Base-by-base conservation (phyloP, 1,140 invertebrate species). In the Diuraphis noxia region DNA sequence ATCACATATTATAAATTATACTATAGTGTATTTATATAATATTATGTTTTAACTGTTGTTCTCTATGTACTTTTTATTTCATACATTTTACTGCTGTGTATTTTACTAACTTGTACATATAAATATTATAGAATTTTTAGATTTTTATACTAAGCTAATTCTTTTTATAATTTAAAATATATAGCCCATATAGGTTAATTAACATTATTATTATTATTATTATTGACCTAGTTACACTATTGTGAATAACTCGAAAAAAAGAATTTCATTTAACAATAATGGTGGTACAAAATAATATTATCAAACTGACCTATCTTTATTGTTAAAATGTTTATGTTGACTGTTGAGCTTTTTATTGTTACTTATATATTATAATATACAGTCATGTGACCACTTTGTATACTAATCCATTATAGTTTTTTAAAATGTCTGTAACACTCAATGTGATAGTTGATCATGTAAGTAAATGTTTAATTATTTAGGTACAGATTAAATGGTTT, bases 361-460 rank as follows among this genome's bases (percentile, higher is more conserved):
- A 38, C 25, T 34, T n/a, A n/a, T n/a, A n/a, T 52, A 46, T 63
- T 86, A 52, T 52, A 43, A 5, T 43, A n/a, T 17, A 84, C 21
- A 72, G n/a, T 38, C n/a, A 5, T 38, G 30, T 87, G 34, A 86
- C 23, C 23, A 49, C 8, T 46, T 25, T 49, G 9, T 7, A 40
- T 40, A 46, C 43, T 46, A 46, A 17, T 36, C 8, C 34, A 56
- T 36, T 56, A 38, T 41, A 52, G 34, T 49, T 38, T 34, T 81
- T 90, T 19, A 91, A 81, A 36, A 91, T 91, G 89, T 81, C 89
- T 30, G 36, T 82, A 17, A 82, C 63, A 0, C 34, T 91, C 4
- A 82, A 81, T n/a, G 77, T 91, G 19, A 82, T 91, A 36, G 89
- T 91, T 81, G 89, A 91, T 19, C 34, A 82, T 49, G 89, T 91